Conservation (phyloP, 1,140 invertebrate genomes). For the Anoplolepis gracilipes region DNA sequence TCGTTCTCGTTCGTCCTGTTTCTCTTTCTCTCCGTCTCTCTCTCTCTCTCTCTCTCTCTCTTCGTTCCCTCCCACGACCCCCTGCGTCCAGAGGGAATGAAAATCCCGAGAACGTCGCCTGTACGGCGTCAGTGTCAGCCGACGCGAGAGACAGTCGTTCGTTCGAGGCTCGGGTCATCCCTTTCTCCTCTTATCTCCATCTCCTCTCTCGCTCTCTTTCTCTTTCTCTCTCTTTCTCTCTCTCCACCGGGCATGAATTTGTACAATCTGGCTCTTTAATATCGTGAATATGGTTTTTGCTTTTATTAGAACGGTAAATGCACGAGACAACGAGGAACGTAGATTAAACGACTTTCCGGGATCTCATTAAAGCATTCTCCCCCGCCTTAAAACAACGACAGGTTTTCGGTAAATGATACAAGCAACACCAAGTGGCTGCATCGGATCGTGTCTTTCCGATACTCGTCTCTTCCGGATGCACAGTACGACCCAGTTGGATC, state of each 20-base stretch:
- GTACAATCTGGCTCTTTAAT: conserved; percentile 59
- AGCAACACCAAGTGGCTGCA: conserved; percentile 14
- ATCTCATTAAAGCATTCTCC: conserved; percentile 47
- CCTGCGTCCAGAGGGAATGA: conserved; percentile 51
- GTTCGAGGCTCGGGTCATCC: conserved; percentile 30
- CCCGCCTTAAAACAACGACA: conserved; percentile 37
- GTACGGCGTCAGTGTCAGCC: conserved; percentile 46
- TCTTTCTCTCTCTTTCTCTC: no score
- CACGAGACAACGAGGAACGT: conserved; percentile 47
- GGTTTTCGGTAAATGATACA: conserved; percentile 57
- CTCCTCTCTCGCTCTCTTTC: not conserved
- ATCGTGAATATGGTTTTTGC: conserved; percentile 43
- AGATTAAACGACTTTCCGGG: conserved; percentile 51
- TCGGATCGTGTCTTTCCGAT: conserved; percentile 36
- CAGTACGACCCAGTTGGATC: conserved; percentile 39
- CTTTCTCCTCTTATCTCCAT: not conserved
- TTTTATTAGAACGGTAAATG: conserved; percentile 50
- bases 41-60: no score
- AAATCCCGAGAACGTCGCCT: conserved; percentile 60
- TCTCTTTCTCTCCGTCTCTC: not conserved
- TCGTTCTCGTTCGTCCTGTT: conserved; percentile 24
- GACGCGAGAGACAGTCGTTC: conserved; percentile 39
- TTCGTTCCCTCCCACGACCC: not conserved
- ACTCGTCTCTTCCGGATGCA: conserved; percentile 14
- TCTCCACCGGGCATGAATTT: conserved; percentile 19